Evolutionary conservation across 2,113 vertebrate genomes (phyloP), one percentile per base, ranked within the genome.

Genomic region (Amazona vittata): DNA sequence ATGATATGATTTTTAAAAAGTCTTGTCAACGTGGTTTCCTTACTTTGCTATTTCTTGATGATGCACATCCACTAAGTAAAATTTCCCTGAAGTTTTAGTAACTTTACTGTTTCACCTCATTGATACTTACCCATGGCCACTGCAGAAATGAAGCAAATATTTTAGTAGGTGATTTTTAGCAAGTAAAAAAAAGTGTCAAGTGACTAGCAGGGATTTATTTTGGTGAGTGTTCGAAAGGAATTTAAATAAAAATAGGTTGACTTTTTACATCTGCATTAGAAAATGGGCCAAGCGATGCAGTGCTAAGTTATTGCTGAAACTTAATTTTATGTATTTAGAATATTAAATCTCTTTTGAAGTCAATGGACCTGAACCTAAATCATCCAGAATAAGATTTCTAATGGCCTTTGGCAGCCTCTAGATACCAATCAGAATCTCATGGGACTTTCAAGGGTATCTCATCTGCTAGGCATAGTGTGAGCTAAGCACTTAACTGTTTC

Each of bases 301-400:
- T 80, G 80, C 67, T 76, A 75, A 83, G 44, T 91, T 93, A 69
- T 33, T 93, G 82, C 90, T 93, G 82, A 93, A 94, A 64, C 31
- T 1, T 5, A 84, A 24, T 88, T 90, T 92, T 88, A 25, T 68
- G 67, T 87, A 29, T 91, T 85, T 91, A 63, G 87, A 84, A 94
- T 91, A 88, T 77, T 83, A 93, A 91, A 83, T 97, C 31, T 90
- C 44, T 85, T 83, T 7, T 3, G 44, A 94, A 89, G 75, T 76
- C 78, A 74, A 24, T 59, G 49, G 49, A 62, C 37, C 49, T 80
- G 75, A 96, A 85, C 82, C 13, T 93, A 52, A 86, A 95, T 94
- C 37, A 85, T 89, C 55, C 43, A 52, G 67, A 87, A 52, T 89
- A 73, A 87, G 78, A 62, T 88, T 88, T 79, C 41, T 49, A 75